phyloP scores from a whole-genome alignment of 2,113 vertebrate species.

The Hippopotamus amphibius region DNA sequence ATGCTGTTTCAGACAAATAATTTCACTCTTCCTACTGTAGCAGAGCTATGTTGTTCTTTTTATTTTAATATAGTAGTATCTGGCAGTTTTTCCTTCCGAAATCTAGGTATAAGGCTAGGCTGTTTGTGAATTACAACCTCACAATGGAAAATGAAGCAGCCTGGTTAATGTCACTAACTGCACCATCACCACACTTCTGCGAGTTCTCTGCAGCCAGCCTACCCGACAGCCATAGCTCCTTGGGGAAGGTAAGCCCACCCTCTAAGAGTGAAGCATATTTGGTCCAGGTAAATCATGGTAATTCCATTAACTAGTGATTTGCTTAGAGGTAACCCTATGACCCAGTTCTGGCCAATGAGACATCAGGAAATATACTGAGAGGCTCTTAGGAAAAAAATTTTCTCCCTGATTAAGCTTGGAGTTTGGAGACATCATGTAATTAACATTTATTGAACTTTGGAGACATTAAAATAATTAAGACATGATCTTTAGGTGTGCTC shows the following conservation, averaged over 20 bases:
- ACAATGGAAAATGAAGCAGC: background rate
- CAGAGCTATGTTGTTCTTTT: background rate
- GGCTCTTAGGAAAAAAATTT: background rate
- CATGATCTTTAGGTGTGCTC: background rate
- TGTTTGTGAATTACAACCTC: background rate
- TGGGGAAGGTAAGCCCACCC: background rate
- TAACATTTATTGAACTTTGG: background rate
- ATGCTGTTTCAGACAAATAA: slow-evolving; percentile 16
- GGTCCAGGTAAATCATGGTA: background rate
- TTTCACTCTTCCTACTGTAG: background rate
- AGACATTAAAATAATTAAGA: slow-evolving; percentile 36
- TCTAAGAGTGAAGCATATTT: background rate
- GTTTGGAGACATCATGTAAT: background rate
- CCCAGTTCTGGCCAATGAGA: background rate
- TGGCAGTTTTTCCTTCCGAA: background rate
- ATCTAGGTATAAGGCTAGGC: background rate
- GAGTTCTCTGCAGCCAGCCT: background rate
- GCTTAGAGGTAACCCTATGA: background rate
- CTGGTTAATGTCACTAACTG: background rate
- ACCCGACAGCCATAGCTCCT: background rate
- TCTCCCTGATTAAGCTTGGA: background rate
- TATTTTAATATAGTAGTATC: slow-evolving; percentile 36
- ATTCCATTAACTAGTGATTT: slow-evolving; percentile 9
- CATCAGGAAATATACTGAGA: background rate
- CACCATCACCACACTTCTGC: background rate